phyloP scores from a whole-genome alignment of 30 jellyfish, hydroid and myxozoan species.

The Aurelia aurita complex sp. Pacific region DNA sequence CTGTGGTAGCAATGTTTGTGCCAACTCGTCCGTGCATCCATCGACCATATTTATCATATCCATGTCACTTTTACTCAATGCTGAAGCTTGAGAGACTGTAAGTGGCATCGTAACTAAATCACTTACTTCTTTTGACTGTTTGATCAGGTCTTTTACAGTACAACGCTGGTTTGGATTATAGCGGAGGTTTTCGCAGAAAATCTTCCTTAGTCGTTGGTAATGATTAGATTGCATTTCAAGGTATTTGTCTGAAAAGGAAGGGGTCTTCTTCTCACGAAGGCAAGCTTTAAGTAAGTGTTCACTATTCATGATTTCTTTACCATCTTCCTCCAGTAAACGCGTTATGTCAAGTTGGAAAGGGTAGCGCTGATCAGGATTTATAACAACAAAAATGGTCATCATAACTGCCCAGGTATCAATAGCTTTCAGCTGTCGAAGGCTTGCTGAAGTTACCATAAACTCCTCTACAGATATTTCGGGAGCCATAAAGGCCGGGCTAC shows the following conservation, averaged over 20 bases:
- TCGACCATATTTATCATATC: neutral
- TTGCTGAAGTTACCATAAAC: conserved; percentile 2
- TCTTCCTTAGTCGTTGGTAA: conserved; percentile 4
- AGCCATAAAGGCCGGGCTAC: conserved; percentile 50
- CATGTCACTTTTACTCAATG: conserved; percentile 16
- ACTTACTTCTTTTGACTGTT: neutral
- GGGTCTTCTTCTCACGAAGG: too few relatives aligned
- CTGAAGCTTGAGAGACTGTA: conserved; percentile 29
- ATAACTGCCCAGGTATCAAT: conserved; percentile 22
- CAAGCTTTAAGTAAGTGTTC: too few relatives aligned
- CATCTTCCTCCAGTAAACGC: neutral
- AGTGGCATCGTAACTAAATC: conserved; percentile 2
- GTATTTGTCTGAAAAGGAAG: too few relatives aligned
- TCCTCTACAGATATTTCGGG: neutral
- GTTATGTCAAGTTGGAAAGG: conserved; percentile 14
- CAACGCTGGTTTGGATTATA: conserved; percentile 38
- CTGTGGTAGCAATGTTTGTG: conserved; percentile 15
- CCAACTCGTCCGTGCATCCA: conserved; percentile 7
- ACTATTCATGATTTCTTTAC: neutral
- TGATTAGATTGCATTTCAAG: too few relatives aligned
- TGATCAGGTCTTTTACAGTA: conserved; percentile 9
- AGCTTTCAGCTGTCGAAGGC: conserved; percentile 11
- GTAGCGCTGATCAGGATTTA: conserved; percentile 23
- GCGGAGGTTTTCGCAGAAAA: conserved; percentile 26
- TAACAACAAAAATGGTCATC: conserved; percentile 14